A percentile compares a stretch with the other conserved stretches of the same genome.
Evolutionary conservation across 2,888 invertebrate species (phyloP).

Genomic region (Reticulitermes lucifugus): DNA sequence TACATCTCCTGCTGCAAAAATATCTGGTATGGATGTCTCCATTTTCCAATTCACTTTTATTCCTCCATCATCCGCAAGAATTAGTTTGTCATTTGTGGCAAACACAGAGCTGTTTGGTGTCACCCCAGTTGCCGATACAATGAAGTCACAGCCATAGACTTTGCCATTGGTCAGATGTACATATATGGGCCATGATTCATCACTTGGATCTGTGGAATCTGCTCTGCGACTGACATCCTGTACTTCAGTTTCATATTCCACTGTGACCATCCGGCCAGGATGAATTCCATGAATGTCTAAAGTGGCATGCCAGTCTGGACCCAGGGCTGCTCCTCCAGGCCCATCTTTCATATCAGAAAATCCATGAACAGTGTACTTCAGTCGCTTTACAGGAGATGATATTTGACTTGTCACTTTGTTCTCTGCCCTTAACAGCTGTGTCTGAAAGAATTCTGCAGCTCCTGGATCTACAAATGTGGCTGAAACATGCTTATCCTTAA

Average conservation of each 20-base stretch:
- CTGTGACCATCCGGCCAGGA: slow-evolving; percentile 57
- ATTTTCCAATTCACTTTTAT: slow-evolving; percentile 87
- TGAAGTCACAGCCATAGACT: slow-evolving; percentile 83
- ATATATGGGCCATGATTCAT: slow-evolving; percentile 74
- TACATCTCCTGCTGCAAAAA: slow-evolving; percentile 97
- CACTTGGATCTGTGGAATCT: slow-evolving; percentile 57
- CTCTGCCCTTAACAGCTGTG: slow-evolving; percentile 60
- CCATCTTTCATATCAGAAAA: slow-evolving; percentile 65
- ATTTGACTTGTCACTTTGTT: slow-evolving; percentile 54
- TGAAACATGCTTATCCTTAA: slow-evolving; percentile 92
- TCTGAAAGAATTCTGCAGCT: slow-evolving; percentile 92
- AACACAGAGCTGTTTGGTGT: slow-evolving; percentile 68
- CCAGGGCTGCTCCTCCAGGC: slow-evolving; percentile 88
- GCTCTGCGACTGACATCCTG: slow-evolving; percentile 58
- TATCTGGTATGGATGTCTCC: slow-evolving; percentile 79
- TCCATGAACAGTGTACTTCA: slow-evolving; percentile 69
- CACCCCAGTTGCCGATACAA: slow-evolving; percentile 97
- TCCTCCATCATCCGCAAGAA: slow-evolving; percentile 79
- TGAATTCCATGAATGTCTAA: slow-evolving; percentile 70
- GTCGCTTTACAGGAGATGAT: slow-evolving; percentile 67
- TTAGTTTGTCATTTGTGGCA: slow-evolving; percentile 59
- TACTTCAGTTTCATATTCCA: slow-evolving; percentile 65
- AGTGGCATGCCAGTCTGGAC: slow-evolving; percentile 94
- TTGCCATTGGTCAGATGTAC: slow-evolving; percentile 80
- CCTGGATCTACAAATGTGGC: slow-evolving; percentile 96